Base-by-base conservation (phyloP, 2,888 invertebrate genomes). In the Vesta saturnalis region DNA sequence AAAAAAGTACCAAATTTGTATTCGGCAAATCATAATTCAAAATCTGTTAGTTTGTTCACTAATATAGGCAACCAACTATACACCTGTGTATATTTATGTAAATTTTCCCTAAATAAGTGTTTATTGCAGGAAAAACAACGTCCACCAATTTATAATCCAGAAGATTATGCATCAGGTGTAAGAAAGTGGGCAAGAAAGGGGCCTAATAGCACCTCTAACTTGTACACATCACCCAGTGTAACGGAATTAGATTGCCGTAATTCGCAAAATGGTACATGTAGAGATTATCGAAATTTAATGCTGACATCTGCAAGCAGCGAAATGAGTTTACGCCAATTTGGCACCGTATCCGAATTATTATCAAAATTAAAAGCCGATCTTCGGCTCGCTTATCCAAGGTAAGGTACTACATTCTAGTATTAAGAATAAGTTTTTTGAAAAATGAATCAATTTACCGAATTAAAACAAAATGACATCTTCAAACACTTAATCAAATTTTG, bases 121-220 rank as follows among this genome's bases (percentile, higher is more conserved):
- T 54, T n/a, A 22, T 83, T 81, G 0, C 82, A 93, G 92, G 93
- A 94, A 80, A 93, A 94, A 76, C 91, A 94, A 78, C 88, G 94
- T 49, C 94, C 95, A 23, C 95, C 95, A 0, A 91, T 95, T 15
- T 95, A 95, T 86, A 95, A 95, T 81, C 92, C 95, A 0, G 95
- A 96, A 82, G 95, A 95, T 83, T 96, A 95, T 82, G 92, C 92
- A 1, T 86, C 89, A 1, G 92, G 93, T 0, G 83, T 95, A 70
- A 90, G 91, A 80, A 93, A 94, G 87, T 94, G 93, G 90, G 92
- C 92, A 69, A 88, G 89, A 78, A 90, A 90, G 76, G 85, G 87
- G 1, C 81, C 87, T 16, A 87, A 86, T 3, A 78, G 78, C 22
- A 77, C 78, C 16, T 71, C 80, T 2, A 78, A 80, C 18, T 72